phyloP scores from a whole-genome alignment of 2,888 invertebrate genomes.

The Chaitophorus viminalis region DNA sequence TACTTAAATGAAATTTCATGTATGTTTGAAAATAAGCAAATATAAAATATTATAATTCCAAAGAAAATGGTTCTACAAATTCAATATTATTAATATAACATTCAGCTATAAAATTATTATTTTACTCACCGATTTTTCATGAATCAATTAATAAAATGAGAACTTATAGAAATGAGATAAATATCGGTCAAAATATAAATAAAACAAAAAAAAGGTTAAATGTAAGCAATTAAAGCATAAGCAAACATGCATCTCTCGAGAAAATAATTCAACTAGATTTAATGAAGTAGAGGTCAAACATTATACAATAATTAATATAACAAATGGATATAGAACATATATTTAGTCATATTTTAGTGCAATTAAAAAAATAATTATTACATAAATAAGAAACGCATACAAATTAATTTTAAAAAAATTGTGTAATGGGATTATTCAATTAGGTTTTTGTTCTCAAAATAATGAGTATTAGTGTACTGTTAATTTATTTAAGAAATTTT shows the following conservation, averaged over 20 bases:
- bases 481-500: background rate
- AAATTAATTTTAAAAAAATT: background rate
- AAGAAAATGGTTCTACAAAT: background rate
- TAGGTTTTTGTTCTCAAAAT: background rate
- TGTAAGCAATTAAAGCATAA: background rate
- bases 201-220: background rate
- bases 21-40: conserved; percentile 47
- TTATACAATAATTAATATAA: background rate
- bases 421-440: background rate
- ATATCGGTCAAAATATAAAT: too few species aligned
- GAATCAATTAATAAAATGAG: background rate
- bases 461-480: background rate
- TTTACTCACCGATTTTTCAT: conserved; percentile 18
- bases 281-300: conserved; percentile 7
- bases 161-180: background rate
- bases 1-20: conserved; percentile 39
- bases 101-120: background rate
- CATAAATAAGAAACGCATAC: background rate
- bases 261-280: background rate
- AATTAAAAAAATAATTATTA: conserved; percentile 7
- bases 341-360: too few species aligned
- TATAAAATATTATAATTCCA: background rate
- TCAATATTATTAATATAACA: background rate
- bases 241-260: background rate
- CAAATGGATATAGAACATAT: background rate